Evolutionary conservation across 2,797 vertebrate species (phyloP), one percentile per base, ranked within the genome.

Genomic region (Lateolabrax maculatus): DNA sequence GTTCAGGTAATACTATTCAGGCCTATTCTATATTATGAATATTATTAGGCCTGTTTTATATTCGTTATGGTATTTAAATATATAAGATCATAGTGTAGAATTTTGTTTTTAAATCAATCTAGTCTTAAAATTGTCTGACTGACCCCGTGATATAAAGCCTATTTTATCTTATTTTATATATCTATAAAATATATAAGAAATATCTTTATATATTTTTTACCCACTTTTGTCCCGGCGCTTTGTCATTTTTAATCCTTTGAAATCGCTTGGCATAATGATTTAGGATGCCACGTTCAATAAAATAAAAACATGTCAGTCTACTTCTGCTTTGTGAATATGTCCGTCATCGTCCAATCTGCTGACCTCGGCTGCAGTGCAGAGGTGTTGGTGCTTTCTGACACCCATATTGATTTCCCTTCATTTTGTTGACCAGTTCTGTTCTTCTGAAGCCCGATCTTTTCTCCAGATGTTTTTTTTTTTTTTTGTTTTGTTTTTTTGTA

Each of bases 271-370:
- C n/a, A n/a, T n/a, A n/a, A n/a, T n/a, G n/a, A n/a, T n/a, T n/a
- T n/a, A 39, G 0, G 5, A 31, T n/a, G 0, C 12, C 0, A 16
- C 34, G 18, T 46, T n/a, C n/a, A n/a, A n/a, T 37, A 27, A 52
- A 23, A 8, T 1, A 8, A 29, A 13, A 5, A 16, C 5, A 2
- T 9, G 13, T 34, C 13, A 6, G 19, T 21, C 1, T 52, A 1
- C 2, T 36, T 21, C 10, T 55, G 58, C 18, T 34, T 34, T 8
- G 18, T 39, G 43, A 68, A 25, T 1, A 1, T 53, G 13, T 11
- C 2, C 8, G 79, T 69, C 83, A 2, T 84, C 90, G 84, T 89
- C 88, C 83, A 75, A 41, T 83, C 84, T 90, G 75, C 88, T 91
- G 87, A 90, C 57, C 71, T 43, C 39, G 12, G 48, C 49, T 46